Evolutionary conservation across 2,888 invertebrate species (phyloP).

Genomic region (Agapostemon virescens): DNA sequence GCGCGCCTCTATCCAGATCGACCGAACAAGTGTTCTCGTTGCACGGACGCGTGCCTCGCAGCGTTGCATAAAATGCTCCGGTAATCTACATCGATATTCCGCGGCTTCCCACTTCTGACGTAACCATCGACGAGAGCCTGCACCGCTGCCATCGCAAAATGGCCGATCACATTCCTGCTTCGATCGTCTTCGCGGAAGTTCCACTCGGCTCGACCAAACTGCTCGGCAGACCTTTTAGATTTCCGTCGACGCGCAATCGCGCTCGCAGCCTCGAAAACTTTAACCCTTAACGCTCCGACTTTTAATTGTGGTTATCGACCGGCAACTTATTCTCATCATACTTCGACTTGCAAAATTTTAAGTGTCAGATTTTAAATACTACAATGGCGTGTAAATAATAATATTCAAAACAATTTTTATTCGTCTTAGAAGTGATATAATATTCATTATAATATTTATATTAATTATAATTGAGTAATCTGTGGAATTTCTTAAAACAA

Average conservation of each 20-base stretch:
- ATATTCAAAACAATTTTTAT: too few relatives aligned
- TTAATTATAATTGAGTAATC: too few relatives aligned
- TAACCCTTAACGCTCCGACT: background rate
- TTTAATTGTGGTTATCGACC: too few relatives aligned
- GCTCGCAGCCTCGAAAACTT: background rate
- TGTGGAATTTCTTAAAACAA: too few relatives aligned
- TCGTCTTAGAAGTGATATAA: too few relatives aligned
- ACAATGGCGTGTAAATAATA: too few relatives aligned
- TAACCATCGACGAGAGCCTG: conserved; percentile 26
- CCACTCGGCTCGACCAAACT: background rate
- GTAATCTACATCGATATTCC: conserved; percentile 45
- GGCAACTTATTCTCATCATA: too few relatives aligned
- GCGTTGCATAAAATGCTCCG: conserved; percentile 50
- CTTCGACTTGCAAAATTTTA: too few relatives aligned
- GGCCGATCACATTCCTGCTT: background rate
- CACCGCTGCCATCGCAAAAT: background rate
- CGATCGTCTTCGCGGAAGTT: background rate
- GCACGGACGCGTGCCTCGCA: conserved; percentile 17
- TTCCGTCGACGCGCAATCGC: background rate
- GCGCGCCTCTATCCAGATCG: conserved; percentile 7
- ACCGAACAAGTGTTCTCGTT: conserved; percentile 34
- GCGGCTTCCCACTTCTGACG: conserved; percentile 29
- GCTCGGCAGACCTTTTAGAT: background rate
- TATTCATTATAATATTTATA: too few relatives aligned
- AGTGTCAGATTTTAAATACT: too few relatives aligned